Conservation (phyloP, 2,797 vertebrate species). For the Pampus argenteus region DNA sequence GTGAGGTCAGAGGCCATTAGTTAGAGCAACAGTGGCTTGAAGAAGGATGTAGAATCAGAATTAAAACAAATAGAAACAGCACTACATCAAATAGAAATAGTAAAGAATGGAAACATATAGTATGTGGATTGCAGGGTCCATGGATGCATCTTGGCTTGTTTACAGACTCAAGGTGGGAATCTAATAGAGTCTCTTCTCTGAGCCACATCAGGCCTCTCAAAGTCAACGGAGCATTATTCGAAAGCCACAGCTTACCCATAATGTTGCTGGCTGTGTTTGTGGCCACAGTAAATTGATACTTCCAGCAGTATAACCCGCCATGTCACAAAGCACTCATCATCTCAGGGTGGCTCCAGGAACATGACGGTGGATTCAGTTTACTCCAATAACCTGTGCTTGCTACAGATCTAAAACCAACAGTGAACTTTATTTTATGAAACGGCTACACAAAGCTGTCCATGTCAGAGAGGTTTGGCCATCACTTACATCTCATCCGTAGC, state of each 20-base stretch:
- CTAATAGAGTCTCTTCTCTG: background rate
- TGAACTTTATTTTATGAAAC: background rate
- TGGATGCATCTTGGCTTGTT: background rate
- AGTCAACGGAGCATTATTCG: background rate
- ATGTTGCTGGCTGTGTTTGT: background rate
- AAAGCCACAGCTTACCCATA: constrained; percentile 11
- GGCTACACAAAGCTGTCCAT: background rate
- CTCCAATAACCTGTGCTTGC: constrained; percentile 1
- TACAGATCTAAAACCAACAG: constrained; percentile 16
- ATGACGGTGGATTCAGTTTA: constrained; percentile 22
- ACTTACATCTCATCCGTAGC: background rate
- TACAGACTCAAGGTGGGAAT: background rate
- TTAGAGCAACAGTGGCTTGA: background rate
- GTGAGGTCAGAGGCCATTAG: background rate
- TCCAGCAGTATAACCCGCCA: constrained; percentile 12
- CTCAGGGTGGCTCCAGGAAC: constrained; percentile 20
- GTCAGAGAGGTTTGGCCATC: background rate
- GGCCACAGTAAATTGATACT: constrained; percentile 16
- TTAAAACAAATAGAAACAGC: no score
- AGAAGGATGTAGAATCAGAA: background rate
- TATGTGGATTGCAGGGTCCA: background rate
- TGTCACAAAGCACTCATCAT: constrained; percentile 33
- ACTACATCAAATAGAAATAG: no score
- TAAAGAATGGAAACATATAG: no score
- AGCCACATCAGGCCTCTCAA: background rate